phyloP scores from a whole-genome alignment of 92 coral and sea anemone species.

The Pocillopora grandis region DNA sequence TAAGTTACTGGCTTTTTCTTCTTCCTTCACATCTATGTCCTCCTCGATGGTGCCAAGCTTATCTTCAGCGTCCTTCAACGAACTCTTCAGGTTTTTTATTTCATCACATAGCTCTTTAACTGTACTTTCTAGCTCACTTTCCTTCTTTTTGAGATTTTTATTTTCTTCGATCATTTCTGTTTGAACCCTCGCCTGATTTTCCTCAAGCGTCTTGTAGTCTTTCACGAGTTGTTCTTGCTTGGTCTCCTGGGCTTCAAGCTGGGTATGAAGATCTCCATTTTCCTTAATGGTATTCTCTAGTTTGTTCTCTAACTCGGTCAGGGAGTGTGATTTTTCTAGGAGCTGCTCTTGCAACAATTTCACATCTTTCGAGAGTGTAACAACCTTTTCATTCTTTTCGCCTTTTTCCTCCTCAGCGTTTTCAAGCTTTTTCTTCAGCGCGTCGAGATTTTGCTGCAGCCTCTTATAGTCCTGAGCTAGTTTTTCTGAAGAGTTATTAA shows the following conservation, averaged over 20 bases:
- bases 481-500: slow-evolving; percentile 13
- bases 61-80: slow-evolving; percentile 38
- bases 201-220: slow-evolving; percentile 26
- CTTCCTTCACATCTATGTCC: slow-evolving; percentile 28
- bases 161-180: slow-evolving; percentile 15
- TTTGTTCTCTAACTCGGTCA: slow-evolving; percentile 30
- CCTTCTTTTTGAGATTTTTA: slow-evolving; percentile 11
- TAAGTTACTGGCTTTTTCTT: slow-evolving; percentile 35
- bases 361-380: slow-evolving; percentile 26
- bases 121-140: slow-evolving; percentile 27
- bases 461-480: slow-evolving; percentile 24
- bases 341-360: slow-evolving; percentile 37
- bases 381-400: slow-evolving; percentile 22
- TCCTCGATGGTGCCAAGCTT: slow-evolving; percentile 40
- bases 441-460: slow-evolving; percentile 15
- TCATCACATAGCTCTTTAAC: slow-evolving; percentile 35
- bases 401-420: slow-evolving; percentile 25
- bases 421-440: slow-evolving; percentile 28
- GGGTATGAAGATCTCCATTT: slow-evolving; percentile 31
- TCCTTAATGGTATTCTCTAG: slow-evolving; percentile 21
- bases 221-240: slow-evolving; percentile 15
- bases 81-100: slow-evolving; percentile 33
- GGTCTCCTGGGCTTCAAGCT: slow-evolving; percentile 35
- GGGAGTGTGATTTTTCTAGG: slow-evolving; percentile 42
- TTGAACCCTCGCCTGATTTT: slow-evolving; percentile 9